Evolutionary conservation across 1,140 invertebrate species (phyloP).

Genomic region (Palaemon carinicauda): DNA sequence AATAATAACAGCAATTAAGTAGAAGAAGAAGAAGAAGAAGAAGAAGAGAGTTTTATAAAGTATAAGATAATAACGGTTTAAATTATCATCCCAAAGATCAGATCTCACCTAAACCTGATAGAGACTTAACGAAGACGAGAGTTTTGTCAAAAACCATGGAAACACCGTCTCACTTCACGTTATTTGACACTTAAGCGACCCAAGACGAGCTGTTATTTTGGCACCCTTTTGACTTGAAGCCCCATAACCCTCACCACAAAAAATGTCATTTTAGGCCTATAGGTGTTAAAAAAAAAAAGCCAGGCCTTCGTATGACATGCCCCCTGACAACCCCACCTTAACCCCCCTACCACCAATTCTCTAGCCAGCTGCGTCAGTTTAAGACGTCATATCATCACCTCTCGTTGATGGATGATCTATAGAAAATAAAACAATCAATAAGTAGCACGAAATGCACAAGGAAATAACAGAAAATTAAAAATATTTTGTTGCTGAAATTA

Average conservation of each 20-base stretch:
- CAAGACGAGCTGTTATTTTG: conserved; percentile 51
- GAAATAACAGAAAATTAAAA: no score
- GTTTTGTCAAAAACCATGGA: conserved; percentile 5
- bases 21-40: neutral
- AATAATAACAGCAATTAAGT: neutral
- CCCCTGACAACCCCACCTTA: neutral
- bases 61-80: neutral
- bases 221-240: conserved; percentile 46
- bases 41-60: neutral
- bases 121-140: neutral
- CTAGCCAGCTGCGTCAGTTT: no score
- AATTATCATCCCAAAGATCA: no score
- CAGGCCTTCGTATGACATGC: neutral
- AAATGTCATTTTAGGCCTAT: conserved; percentile 48
- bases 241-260: conserved; percentile 42
- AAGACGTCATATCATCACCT: neutral
- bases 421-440: no score
- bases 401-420: no score
- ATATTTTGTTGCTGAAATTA: no score
- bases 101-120: neutral
- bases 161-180: conserved; percentile 13
- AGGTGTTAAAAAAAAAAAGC: neutral
- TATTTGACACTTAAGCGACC: conserved; percentile 42
- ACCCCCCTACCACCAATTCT: neutral
- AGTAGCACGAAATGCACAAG: no score